A percentile compares a stretch with the other conserved stretches of the same genome.
Evolutionary conservation across 2,113 vertebrate species (phyloP).

Genomic region (Neopipo cinnamomea): DNA sequence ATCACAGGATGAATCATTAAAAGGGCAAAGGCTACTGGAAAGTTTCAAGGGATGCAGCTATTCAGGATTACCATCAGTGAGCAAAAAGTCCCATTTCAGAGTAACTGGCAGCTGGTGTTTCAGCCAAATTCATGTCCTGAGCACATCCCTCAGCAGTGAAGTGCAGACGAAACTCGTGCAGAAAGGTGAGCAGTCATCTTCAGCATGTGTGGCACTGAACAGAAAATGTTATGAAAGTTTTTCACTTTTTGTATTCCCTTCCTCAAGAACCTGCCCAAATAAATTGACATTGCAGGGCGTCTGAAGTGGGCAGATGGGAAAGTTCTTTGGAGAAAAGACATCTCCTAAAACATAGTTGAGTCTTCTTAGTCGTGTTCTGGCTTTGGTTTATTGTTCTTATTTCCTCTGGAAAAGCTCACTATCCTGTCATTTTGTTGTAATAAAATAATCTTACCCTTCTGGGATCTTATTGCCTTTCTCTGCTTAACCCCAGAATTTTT

Average conservation of each 20-base stretch:
- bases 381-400: background rate
- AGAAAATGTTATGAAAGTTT: background rate
- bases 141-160: background rate
- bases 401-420: constrained; percentile 38
- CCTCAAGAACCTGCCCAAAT: background rate
- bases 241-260: background rate
- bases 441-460: constrained; percentile 35
- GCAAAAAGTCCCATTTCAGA: background rate
- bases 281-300: background rate
- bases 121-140: background rate
- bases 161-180: background rate
- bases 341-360: background rate
- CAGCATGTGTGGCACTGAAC: accelerated
- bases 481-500: constrained; percentile 9
- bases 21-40: background rate
- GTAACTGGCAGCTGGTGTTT: background rate
- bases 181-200: background rate
- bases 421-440: constrained; percentile 30
- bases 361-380: background rate
- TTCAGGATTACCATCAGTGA: accelerated
- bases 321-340: background rate
- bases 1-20: background rate
- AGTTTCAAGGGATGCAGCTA: background rate
- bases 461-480: constrained; percentile 25
- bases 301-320: background rate